phyloP scores from a whole-genome alignment of 1,140 invertebrate genomes.

The Thereuonema tuberculata region DNA sequence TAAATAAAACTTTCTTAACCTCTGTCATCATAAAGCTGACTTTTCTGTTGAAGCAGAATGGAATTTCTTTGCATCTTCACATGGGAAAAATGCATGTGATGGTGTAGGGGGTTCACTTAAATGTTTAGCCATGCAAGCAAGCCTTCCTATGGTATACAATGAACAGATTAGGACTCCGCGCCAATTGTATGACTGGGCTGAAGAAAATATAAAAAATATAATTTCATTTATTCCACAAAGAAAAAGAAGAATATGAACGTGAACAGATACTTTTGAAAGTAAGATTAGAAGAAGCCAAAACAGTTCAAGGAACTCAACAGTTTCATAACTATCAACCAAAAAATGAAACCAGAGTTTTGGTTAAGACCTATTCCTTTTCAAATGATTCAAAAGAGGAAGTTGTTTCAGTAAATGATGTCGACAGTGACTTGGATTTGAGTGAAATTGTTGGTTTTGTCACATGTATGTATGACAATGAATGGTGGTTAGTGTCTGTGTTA shows the following conservation, averaged over 20 bases:
- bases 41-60: slow-evolving; percentile 10
- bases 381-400: background rate
- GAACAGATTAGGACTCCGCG: slow-evolving; percentile 9
- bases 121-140: slow-evolving; percentile 17
- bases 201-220: background rate
- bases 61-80: slow-evolving; percentile 15
- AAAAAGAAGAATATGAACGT: background rate
- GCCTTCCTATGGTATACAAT: slow-evolving; percentile 15
- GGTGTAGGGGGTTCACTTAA: slow-evolving; percentile 24
- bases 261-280: too few species aligned
- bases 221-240: background rate
- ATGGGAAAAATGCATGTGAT: slow-evolving; percentile 23
- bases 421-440: background rate
- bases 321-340: too few species aligned
- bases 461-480: slow-evolving; percentile 1
- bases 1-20: slow-evolving; percentile 12
- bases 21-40: slow-evolving; percentile 5
- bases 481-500: slow-evolving; percentile 8
- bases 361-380: slow-evolving; percentile 10
- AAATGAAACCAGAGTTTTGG: background rate
- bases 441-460: slow-evolving; percentile 10
- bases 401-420: background rate
- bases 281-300: too few species aligned
- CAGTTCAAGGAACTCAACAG: background rate
- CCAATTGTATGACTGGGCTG: slow-evolving; percentile 12